Base-by-base conservation (phyloP, 2,113 vertebrate species). In the Notothenia coriiceps region DNA sequence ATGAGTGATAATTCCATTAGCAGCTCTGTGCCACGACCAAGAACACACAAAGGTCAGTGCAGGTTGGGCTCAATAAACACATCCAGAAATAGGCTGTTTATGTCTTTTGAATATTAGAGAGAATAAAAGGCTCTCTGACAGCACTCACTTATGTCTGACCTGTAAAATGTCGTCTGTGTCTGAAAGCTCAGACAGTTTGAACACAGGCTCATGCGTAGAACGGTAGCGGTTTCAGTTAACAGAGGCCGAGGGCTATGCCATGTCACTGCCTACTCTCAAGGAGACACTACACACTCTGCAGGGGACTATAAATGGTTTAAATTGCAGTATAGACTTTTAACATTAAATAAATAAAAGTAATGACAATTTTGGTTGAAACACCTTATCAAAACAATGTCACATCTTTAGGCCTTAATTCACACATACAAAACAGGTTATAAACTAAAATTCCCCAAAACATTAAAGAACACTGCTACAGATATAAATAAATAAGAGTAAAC, bases 41-140 rank as follows among this genome's bases (percentile, higher is more conserved):
- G 80, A 84, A 74, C 63, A 82, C 64, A 73, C 47, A 89, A 89
- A 91, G 93, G 86, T 94, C 90, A 89, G 10, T 15, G n/a, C 77
- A 77, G 79, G 77, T 76, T 73, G 52, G 14, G 46, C 67, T 82
- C 83, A 75, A 88, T 93, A 91, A 94, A 95, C 93, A 91, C 78
- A 86, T 90, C 82, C 91, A 90, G 64, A 83, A 95, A 94, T 95
- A 95, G 88, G 70, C 69, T 88, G 90, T 94, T 94, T 90, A 93
- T 91, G 84, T n/a, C 79, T 69, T 65, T 70, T 82, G 56, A 82
- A 91, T 88, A 88, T 91, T 59, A 80, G 12, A 85, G 74, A 86
- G 86, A 88, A 83, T 74, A 64, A 88, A 70, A 74, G 59, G 65
- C 44, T 85, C 57, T 49, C 61, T 77, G 5, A 7, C 74, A 49